Evolutionary conservation across 2,113 vertebrate genomes (phyloP).

Genomic region (Zosterops pallidus): DNA sequence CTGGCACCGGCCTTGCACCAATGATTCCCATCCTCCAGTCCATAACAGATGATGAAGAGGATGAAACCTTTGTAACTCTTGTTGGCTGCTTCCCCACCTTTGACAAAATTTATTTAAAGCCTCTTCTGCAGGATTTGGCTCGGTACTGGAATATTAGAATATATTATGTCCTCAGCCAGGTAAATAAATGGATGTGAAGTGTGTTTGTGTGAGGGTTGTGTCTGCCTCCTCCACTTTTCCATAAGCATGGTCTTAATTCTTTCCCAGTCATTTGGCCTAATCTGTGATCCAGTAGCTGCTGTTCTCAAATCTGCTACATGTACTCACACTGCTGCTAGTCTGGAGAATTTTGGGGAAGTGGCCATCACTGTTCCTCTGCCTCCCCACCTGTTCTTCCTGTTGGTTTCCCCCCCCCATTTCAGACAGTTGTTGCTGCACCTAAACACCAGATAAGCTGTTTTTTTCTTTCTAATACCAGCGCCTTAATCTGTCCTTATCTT

Average conservation of each 20-base stretch:
- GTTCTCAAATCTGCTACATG: neutral
- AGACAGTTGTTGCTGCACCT: neutral
- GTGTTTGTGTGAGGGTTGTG: neutral
- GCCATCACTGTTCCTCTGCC: neutral
- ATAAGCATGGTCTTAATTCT: neutral
- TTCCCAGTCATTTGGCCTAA: neutral
- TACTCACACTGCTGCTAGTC: neutral
- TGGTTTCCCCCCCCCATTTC: neutral
- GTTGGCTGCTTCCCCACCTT: constrained; percentile 78
- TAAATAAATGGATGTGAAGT: constrained; percentile 2
- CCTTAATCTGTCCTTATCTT: neutral
- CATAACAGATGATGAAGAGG: constrained; percentile 77
- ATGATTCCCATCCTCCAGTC: constrained; percentile 79
- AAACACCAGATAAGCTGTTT: neutral
- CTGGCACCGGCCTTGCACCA: constrained; percentile 80
- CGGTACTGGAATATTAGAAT: constrained; percentile 78
- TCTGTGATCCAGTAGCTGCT: neutral
- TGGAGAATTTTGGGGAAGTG: neutral
- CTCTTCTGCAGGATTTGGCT: constrained; percentile 75
- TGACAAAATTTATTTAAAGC: constrained; percentile 77
- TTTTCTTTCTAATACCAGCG: neutral
- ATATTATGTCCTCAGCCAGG: constrained; percentile 81
- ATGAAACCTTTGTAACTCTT: constrained; percentile 81
- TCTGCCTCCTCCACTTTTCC: neutral
- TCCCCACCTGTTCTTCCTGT: neutral